These are phyloP conservation scores for Antennarius maculatus DNA, from an alignment of 2,797 vertebrate species.

Conservation along the genomic window DNA sequence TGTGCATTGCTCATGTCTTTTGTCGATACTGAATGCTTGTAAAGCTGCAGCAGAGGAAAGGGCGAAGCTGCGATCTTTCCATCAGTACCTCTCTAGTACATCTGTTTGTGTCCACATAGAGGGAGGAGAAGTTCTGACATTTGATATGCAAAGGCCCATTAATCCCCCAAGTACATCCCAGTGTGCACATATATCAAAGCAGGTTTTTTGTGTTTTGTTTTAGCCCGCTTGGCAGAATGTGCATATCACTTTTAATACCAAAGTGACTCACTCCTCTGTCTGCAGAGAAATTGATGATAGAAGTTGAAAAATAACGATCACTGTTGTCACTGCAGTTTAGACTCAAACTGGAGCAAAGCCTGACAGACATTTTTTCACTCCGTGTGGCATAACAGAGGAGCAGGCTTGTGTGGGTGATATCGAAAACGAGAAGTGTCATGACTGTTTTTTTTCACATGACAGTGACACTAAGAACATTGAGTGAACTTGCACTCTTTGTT, in stretches of 20 bases:
- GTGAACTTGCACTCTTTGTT: conserved; percentile 11
- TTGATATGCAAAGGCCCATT: conserved; percentile 68
- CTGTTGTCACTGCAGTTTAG: conserved; percentile 49
- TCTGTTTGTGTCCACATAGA: conserved; percentile 66
- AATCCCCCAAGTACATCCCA: conserved; percentile 57
- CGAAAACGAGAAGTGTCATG: conserved; percentile 24
- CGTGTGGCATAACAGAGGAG: conserved; percentile 38
- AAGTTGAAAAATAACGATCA: conserved; percentile 47
- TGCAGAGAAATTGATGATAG: conserved; percentile 50
- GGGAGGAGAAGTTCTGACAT: conserved; percentile 70
- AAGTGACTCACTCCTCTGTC: conserved; percentile 60
- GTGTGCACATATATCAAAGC: conserved; percentile 49
- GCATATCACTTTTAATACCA: conserved; percentile 48
- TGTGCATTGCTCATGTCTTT: conserved; percentile 46
- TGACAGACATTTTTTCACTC: conserved; percentile 28
- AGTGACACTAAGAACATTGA: conserved; percentile 39
- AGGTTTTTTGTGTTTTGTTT: conserved; percentile 16
- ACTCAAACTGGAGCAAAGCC: conserved; percentile 20
- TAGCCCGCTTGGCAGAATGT: conserved; percentile 41
- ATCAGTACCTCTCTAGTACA: conserved; percentile 26
- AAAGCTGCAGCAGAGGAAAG: conserved; percentile 25
- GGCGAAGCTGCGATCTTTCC: conserved; percentile 40
- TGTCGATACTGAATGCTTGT: conserved; percentile 39
- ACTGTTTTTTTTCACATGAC: conserved; percentile 20
- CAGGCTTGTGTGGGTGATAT: conserved; percentile 40